These are phyloP conservation scores for Bombus waltoni DNA, from an alignment of 1,140 invertebrate species.

Conservation along the genomic window DNA sequence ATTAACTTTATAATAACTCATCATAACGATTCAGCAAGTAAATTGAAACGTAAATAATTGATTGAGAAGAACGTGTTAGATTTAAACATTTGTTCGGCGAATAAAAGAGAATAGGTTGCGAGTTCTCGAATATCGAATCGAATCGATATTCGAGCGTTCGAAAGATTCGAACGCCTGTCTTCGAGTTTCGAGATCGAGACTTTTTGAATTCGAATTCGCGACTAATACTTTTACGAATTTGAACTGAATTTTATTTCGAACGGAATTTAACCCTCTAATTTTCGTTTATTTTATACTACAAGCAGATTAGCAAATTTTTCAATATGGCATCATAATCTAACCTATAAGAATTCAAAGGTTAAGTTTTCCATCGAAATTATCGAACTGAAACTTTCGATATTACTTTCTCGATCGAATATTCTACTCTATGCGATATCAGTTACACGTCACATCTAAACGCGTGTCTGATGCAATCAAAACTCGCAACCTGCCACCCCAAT, in stretches of 20 bases:
- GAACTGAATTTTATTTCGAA: not conserved
- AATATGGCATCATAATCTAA: not conserved
- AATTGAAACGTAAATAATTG: not conserved
- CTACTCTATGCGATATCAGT: not conserved
- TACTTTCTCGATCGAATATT: not conserved
- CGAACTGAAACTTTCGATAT: not conserved
- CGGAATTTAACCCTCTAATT: not conserved
- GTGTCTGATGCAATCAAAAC: not conserved
- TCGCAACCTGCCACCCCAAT: not conserved
- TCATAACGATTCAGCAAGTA: not conserved
- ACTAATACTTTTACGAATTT: too few relatives aligned
- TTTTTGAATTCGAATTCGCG: not conserved
- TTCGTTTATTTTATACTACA: not conserved
- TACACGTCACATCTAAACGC: not conserved
- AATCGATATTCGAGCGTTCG: not conserved
- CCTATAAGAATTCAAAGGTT: not conserved
- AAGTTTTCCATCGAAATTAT: not conserved
- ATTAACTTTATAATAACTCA: conserved; percentile 21
- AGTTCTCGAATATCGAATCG: not conserved
- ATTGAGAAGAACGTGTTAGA: not conserved
- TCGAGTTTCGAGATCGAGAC: not conserved
- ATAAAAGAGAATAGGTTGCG: too few relatives aligned
- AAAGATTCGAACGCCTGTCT: not conserved
- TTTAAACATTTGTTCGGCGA: not conserved
- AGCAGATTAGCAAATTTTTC: not conserved